These are phyloP conservation scores for Charaxes varanes DNA, from an alignment of 1,140 invertebrate species.

Conservation along the genomic window DNA sequence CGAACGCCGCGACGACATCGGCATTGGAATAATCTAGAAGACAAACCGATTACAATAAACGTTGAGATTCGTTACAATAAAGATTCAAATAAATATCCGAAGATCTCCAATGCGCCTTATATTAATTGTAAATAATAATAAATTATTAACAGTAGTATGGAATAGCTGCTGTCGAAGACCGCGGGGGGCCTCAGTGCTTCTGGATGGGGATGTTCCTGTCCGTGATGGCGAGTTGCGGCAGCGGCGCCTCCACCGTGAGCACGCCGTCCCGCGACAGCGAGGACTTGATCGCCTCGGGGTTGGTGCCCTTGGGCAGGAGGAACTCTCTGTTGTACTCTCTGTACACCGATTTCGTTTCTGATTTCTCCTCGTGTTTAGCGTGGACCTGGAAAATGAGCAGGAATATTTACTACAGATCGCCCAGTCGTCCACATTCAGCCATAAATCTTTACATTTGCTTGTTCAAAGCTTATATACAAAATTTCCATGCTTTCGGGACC, in stretches of 20 bases:
- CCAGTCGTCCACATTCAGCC: too few species aligned
- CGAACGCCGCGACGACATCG: conserved; percentile 15
- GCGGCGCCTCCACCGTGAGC: conserved; percentile 93
- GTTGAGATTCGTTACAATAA: conserved; percentile 62
- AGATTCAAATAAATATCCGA: conserved; percentile 64
- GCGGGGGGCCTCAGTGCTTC: conserved; percentile 57
- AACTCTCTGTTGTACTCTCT: conserved; percentile 97
- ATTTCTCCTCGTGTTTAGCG: conserved; percentile 96
- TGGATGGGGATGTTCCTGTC: conserved; percentile 73
- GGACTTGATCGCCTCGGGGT: conserved; percentile 93
- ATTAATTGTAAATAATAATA: conserved; percentile 68
- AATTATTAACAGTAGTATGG: conserved; percentile 72
- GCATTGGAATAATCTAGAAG: conserved; percentile 38
- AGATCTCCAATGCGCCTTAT: conserved; percentile 53
- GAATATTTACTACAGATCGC: too few species aligned
- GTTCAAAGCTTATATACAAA: too few species aligned
- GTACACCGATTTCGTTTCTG: conserved; percentile 94
- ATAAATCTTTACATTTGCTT: too few species aligned
- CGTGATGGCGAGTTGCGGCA: conserved; percentile 82
- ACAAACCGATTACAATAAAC: conserved; percentile 42
- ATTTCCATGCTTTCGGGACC: too few species aligned
- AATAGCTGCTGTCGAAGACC: conserved; percentile 57
- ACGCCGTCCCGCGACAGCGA: conserved; percentile 94
- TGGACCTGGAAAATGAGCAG: conserved; percentile 91
- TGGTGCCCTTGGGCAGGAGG: conserved; percentile 93